Evolutionary conservation across 2,888 invertebrate genomes (phyloP), one percentile per base, ranked within the genome.

Genomic region (Chelonus formosanus): DNA sequence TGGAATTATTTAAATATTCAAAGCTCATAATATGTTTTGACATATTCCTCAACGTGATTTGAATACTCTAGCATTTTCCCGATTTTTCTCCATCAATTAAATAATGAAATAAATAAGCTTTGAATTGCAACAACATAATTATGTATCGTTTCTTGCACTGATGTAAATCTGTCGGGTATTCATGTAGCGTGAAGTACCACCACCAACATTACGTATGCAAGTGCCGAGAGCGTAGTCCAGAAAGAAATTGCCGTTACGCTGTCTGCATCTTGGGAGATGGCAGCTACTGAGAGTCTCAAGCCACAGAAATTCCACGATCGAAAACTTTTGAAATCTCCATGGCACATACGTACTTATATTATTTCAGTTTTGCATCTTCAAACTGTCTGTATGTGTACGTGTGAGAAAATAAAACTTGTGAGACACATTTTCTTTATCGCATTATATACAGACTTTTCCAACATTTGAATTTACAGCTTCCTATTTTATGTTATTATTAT

Each of bases 231-330:
- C 62, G 60, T 67, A 57, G 54, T 48, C 63, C 67, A 63, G 61
- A 56, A 67, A 65, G 65, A 58, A 69, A 68, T 67, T 67, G 67
- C 67, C 53, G 68, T 68, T 68, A 68, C 68, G 65, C 68, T 54
- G 63, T 60, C 69, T 70, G 71, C 67, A 70, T 68, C 60, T 61
- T 57, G 44, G 66, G 67, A 20, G 6, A 43, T 44, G n/a, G 43
- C 31, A 50, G 43, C 34, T 40, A 10, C 36, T 6, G n/a, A 52
- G 36, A 53, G 53, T 61, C 59, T 59, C 53, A 43, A 53, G 61
- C 61, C 53, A 53, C 52, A 56, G 56, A 63, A 56, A 63, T 48
- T 63, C 10, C 32, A 56, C 56, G 55, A 62, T 62, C 45, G 45
- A 63, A 63, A 63, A 63, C 50, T 63, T 63, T 48, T 43, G 31